These are phyloP conservation scores for Taenaris catops DNA, from an alignment of 2,888 invertebrate genomes.

Conservation along the genomic window DNA sequence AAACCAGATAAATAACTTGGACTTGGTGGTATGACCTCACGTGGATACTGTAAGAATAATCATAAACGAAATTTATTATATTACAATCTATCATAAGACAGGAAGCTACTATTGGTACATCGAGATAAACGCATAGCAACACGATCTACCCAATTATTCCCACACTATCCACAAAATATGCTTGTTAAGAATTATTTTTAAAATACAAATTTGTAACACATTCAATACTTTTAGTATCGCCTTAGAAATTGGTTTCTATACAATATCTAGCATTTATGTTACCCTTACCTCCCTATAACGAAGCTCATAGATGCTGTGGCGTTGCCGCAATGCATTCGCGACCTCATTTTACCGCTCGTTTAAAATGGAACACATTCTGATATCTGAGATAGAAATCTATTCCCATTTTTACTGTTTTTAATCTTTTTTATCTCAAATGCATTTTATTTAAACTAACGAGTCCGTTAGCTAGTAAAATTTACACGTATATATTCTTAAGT, in stretches of 20 bases:
- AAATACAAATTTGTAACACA: constrained; percentile 79
- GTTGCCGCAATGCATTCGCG: constrained; percentile 53
- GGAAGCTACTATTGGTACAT: constrained; percentile 20
- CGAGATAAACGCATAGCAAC: constrained; percentile 20
- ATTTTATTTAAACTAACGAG: too few species aligned
- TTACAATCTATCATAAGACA: too few species aligned
- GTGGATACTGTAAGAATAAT: too few species aligned
- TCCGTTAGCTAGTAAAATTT: too few species aligned
- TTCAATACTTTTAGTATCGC: constrained; percentile 72
- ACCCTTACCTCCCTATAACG: constrained; percentile 71
- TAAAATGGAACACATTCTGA: constrained; percentile 55
- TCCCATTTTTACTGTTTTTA: constrained; percentile 3
- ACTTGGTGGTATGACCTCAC: too few species aligned
- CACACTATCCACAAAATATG: constrained; percentile 33
- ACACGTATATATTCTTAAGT: too few species aligned
- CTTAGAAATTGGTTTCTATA: constrained; percentile 66
- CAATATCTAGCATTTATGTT: constrained; percentile 58
- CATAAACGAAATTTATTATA: too few species aligned
- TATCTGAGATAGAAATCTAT: constrained; percentile 58
- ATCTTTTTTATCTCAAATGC: neutral
- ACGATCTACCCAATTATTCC: constrained; percentile 21
- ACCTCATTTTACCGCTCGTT: constrained; percentile 40
- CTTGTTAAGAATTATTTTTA: too few species aligned
- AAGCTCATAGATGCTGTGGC: constrained; percentile 69
- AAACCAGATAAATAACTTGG: too few species aligned